A percentile compares a stretch with the other conserved stretches of the same genome.
Conservation (phyloP, 92 coral and sea anemone species). For the Meandrina meandrites region DNA sequence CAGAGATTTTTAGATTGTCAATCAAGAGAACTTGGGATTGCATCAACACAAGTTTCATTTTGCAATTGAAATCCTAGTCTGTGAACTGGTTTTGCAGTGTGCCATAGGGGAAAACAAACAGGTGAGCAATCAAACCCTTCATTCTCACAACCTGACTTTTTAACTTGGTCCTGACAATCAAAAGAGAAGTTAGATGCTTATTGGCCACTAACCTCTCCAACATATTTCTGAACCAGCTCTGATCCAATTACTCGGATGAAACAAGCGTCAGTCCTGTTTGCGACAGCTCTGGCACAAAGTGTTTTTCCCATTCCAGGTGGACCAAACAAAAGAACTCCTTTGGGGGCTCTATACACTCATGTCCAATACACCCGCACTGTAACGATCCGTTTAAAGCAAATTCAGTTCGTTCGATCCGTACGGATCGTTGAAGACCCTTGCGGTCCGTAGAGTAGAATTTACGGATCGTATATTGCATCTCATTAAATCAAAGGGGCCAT, state of each 20-base stretch:
- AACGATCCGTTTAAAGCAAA: too few relatives aligned
- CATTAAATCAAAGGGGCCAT: too few relatives aligned
- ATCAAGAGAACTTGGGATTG: not conserved
- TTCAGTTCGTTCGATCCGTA: too few relatives aligned
- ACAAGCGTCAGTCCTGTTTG: slow-evolving; percentile 98
- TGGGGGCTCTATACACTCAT: slow-evolving; percentile 99
- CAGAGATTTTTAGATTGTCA: not conserved
- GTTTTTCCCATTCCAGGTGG: slow-evolving; percentile 99
- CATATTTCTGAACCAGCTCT: slow-evolving; percentile 97
- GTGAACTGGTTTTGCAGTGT: too few relatives aligned
- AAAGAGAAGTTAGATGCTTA: not conserved
- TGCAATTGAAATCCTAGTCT: too few relatives aligned
- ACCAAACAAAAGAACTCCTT: slow-evolving; percentile 92
- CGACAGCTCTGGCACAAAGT: slow-evolving; percentile 97
- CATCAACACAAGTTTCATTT: not conserved
- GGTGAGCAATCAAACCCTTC: too few relatives aligned
- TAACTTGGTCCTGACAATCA: not conserved
- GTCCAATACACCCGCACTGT: too few relatives aligned
- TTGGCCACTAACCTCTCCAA: slow-evolving; percentile 78
- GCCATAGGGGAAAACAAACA: too few relatives aligned
- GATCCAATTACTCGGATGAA: slow-evolving; percentile 98
- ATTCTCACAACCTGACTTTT: not conserved
- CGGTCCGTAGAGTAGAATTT: too few relatives aligned
- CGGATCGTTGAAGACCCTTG: too few relatives aligned
- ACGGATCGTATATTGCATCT: too few relatives aligned